These are phyloP conservation scores for Actias luna DNA, from an alignment of 2,888 invertebrate genomes.

Conservation along the genomic window DNA sequence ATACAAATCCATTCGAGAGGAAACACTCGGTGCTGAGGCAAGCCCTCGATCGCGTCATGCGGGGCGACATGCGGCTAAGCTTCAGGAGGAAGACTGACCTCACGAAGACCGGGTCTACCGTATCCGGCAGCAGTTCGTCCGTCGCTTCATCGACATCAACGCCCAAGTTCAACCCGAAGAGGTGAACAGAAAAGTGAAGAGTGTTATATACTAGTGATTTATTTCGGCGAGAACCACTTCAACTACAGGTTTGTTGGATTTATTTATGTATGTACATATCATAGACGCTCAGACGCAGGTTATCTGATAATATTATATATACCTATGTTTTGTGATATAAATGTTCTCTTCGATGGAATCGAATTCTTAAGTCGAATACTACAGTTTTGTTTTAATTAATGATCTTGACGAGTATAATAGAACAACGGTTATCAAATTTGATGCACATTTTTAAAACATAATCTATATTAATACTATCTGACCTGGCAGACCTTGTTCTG, in stretches of 20 bases:
- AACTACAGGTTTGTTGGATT: slow-evolving; percentile 57
- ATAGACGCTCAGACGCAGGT: no score
- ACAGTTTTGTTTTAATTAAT: no score
- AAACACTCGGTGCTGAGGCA: slow-evolving; percentile 86
- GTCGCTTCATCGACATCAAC: slow-evolving; percentile 55
- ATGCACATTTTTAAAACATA: no score
- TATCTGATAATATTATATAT: no score
- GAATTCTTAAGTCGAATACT: no score
- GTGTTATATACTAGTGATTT: slow-evolving; percentile 62
- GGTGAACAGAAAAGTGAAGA: slow-evolving; percentile 51
- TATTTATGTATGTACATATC: no score
- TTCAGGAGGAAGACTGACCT: slow-evolving; percentile 61
- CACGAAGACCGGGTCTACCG: slow-evolving; percentile 44
- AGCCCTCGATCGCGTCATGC: slow-evolving; percentile 83
- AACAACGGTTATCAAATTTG: no score
- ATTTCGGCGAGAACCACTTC: slow-evolving; percentile 41
- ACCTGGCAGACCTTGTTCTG: no score
- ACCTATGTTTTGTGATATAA: no score
- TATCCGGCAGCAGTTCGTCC: slow-evolving; percentile 54
- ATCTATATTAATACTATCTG: no score
- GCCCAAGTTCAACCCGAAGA: slow-evolving; percentile 54
- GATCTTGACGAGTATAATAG: no score
- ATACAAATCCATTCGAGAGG: slow-evolving; percentile 86
- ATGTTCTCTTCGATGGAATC: no score
- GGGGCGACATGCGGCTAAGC: slow-evolving; percentile 67